Base-by-base conservation (phyloP, 1,140 invertebrate species). In the Drosophila biarmipes region DNA sequence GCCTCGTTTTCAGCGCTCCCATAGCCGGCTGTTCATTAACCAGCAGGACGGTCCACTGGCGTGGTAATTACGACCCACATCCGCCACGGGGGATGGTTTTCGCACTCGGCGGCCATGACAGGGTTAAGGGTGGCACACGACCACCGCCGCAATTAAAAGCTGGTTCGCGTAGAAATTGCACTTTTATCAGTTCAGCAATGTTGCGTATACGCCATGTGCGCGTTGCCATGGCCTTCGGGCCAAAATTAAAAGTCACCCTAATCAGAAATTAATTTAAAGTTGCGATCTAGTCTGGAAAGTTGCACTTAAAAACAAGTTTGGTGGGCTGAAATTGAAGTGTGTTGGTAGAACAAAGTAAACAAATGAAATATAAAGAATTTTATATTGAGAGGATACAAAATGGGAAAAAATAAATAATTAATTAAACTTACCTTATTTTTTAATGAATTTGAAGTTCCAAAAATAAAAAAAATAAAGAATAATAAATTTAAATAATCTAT, bases 1-100 rank as follows among this genome's bases (percentile, higher is more conserved):
- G 46, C 38, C 55, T 45, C 45, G 62, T 51, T 61, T 15, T 37
- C 52, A 48, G 27, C 57, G 62, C 63, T 59, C 29, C 29, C 38
- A 46, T 24, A 46, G 72, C 73, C 73, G 46, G 66, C 56, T 63
- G 75, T 67, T 85, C 66, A 87, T 81, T 72, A 75, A 74, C 55
- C 40, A 21, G 34, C 49, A 42, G 17, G 38, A 21, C 7, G 59
- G 73, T 54, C 75, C 78, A 56, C 42, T 63, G 73, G 61, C 71
- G 75, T 82, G 84, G 78, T 87, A 87, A 87, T 87, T 87, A 89
- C 74, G 72, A 76, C 61, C 81, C 62, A 66, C 73, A 85, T 86
- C 74, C 78, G 56, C 24, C 27, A 12, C 19, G 4, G 17, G 12
- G 49, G 15, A 4, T 31, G 66, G 7, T 14, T 43, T 56, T 43